phyloP scores from a whole-genome alignment of 2,888 invertebrate genomes.

The Amaurobius ferox region DNA sequence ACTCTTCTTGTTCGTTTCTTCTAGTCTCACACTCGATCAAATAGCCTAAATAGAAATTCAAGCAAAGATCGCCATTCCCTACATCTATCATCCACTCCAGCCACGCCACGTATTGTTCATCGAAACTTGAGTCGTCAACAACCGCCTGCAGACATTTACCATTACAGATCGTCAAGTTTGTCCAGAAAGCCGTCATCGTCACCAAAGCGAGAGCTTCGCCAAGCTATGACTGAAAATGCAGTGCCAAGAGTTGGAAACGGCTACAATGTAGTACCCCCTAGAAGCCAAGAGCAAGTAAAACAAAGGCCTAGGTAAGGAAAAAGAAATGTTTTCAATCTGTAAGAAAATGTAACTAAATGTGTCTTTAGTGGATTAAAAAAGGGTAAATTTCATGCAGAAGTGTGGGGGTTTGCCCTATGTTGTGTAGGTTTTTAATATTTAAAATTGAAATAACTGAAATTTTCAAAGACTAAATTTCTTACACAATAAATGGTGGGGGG shows the following conservation, averaged over 20 bases:
- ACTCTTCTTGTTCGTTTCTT: neutral
- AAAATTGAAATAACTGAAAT: too few relatives aligned
- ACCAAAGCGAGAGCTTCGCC: conserved; percentile 45
- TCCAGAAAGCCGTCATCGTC: conserved; percentile 46
- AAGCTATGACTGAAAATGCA: neutral
- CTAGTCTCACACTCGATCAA: conserved; percentile 26
- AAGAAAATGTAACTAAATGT: too few relatives aligned
- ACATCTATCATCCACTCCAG: conserved; percentile 45
- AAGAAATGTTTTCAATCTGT: too few relatives aligned
- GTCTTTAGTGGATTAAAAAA: too few relatives aligned
- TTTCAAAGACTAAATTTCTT: too few relatives aligned
- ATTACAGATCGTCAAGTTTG: conserved; percentile 59
- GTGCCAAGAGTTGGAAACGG: conserved; percentile 14
- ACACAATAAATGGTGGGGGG: too few relatives aligned
- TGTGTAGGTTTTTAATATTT: too few relatives aligned
- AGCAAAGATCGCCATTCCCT: conserved; percentile 61
- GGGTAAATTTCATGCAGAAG: too few relatives aligned
- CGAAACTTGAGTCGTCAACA: conserved; percentile 31
- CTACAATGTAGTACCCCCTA: neutral
- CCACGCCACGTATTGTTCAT: conserved; percentile 32
- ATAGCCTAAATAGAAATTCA: conserved; percentile 43
- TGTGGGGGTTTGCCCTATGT: too few relatives aligned
- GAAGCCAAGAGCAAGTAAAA: conserved; percentile 19
- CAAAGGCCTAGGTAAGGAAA: conserved; percentile 36
- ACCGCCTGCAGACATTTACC: conserved; percentile 46